Percentiles rank a stretch among this genome's conserved stretches.
Evolutionary conservation across 2,113 vertebrate species (phyloP).

Genomic region (Ascaphus truei): DNA sequence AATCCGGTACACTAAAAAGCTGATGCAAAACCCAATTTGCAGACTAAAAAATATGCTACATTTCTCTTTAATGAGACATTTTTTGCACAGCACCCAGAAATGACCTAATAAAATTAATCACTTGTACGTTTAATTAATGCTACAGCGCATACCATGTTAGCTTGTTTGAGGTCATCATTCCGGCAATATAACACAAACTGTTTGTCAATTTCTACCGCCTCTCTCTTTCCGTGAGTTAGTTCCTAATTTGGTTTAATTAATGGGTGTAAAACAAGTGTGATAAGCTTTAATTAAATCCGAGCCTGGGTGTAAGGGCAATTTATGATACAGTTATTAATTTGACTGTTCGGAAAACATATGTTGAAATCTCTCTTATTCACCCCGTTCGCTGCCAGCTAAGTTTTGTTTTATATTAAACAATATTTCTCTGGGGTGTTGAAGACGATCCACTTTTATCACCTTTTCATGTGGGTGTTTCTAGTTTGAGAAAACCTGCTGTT

Average conservation of each 20-base stretch:
- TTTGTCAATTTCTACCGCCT: conserved; percentile 50
- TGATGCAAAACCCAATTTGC: no score
- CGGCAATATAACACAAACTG: conserved; percentile 45
- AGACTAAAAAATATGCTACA: no score
- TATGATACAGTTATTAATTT: conserved; percentile 32
- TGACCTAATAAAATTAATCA: conserved; percentile 60
- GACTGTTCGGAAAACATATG: conserved; percentile 42
- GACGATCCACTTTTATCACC: no score
- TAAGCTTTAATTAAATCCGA: conserved; percentile 58
- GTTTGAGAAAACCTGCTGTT: no score
- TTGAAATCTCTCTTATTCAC: no score
- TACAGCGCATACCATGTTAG: conserved; percentile 45
- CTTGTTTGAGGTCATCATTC: conserved; percentile 49
- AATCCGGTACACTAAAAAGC: no score
- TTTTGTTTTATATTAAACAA: no score
- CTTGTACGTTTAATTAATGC: conserved; percentile 63
- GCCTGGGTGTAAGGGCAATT: conserved; percentile 24
- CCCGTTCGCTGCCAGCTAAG: no score
- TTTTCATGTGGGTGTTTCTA: no score
- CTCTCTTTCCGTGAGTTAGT: conserved; percentile 50
- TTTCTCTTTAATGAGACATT: conserved; percentile 53
- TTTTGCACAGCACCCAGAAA: conserved; percentile 47
- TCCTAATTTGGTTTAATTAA: conserved; percentile 52
- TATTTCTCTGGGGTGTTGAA: no score
- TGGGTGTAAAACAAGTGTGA: conserved; percentile 49